Conservation (phyloP, 2,113 vertebrate species). For the Phycodurus eques region DNA sequence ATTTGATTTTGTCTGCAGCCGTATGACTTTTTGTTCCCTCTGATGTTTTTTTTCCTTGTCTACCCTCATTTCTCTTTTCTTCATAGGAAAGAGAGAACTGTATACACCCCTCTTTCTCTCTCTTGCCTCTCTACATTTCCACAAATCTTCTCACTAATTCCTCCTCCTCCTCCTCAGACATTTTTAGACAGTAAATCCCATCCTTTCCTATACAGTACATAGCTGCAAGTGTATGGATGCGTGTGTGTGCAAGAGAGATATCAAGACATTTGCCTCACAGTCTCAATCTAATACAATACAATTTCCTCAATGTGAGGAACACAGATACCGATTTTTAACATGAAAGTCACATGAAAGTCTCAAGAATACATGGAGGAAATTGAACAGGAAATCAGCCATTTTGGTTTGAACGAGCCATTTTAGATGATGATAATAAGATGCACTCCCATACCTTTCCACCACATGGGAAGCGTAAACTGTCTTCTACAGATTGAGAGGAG, state of each 20-base stretch:
- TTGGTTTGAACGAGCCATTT: too few species aligned
- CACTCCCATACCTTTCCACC: not conserved
- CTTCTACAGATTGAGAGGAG: not conserved
- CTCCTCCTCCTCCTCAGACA: constrained; percentile 41
- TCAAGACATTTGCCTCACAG: constrained; percentile 10
- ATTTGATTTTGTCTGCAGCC: constrained; percentile 18
- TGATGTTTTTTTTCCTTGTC: constrained; percentile 4
- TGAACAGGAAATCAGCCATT: too few species aligned
- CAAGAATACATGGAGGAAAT: too few species aligned
- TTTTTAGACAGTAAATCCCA: constrained; percentile 66
- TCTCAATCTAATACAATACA: not conserved
- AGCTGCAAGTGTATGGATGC: constrained; percentile 13
- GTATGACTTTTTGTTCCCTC: constrained; percentile 8
- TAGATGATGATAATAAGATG: not conserved
- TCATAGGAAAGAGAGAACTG: constrained; percentile 23
- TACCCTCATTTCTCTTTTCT: constrained; percentile 22
- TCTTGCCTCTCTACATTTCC: constrained; percentile 14
- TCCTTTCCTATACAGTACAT: constrained; percentile 33
- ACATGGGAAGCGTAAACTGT: not conserved
- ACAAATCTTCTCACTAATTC: constrained; percentile 45
- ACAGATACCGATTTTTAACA: not conserved
- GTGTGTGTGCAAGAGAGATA: constrained; percentile 14
- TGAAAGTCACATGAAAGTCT: not conserved
- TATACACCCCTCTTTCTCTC: not conserved
- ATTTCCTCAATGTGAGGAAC: constrained; percentile 16